These are phyloP conservation scores for Drosophila robusta DNA, from an alignment of 2,888 invertebrate species.

Conservation along the genomic window DNA sequence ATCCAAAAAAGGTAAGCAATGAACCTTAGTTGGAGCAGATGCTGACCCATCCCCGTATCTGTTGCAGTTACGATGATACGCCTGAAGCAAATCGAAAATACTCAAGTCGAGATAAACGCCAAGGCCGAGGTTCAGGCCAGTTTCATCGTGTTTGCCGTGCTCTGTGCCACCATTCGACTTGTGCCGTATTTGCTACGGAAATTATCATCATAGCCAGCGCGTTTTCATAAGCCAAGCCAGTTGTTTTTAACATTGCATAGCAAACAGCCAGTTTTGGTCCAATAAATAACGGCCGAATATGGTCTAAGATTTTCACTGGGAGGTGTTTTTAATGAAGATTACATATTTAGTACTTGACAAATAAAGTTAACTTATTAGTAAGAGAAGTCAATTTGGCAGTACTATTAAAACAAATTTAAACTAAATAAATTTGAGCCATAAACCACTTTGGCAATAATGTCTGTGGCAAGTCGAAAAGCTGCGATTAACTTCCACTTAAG, in stretches of 20 bases:
- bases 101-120: slow-evolving; percentile 27
- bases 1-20: slow-evolving; percentile 9
- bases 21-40: too few species aligned
- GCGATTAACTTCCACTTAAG: slow-evolving; percentile 67
- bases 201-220: not conserved
- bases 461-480: slow-evolving; percentile 9
- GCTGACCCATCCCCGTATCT: not conserved
- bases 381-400: too few species aligned
- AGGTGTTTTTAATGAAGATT: too few species aligned
- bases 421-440: not conserved
- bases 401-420: too few species aligned
- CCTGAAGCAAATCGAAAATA: slow-evolving; percentile 29
- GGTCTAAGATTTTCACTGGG: too few species aligned
- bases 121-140: slow-evolving; percentile 53
- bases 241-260: too few species aligned
- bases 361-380: not conserved
- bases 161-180: slow-evolving; percentile 57
- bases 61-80: slow-evolving; percentile 56
- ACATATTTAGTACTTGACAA: too few species aligned
- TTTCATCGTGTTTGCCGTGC: slow-evolving; percentile 50
- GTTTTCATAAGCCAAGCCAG: too few species aligned
- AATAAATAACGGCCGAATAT: too few species aligned
- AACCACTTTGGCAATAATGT: slow-evolving; percentile 1
- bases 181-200: slow-evolving; percentile 43
- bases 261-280: too few species aligned